Conservation (phyloP, 2,797 vertebrate species). For the Dryobates pubescens region DNA sequence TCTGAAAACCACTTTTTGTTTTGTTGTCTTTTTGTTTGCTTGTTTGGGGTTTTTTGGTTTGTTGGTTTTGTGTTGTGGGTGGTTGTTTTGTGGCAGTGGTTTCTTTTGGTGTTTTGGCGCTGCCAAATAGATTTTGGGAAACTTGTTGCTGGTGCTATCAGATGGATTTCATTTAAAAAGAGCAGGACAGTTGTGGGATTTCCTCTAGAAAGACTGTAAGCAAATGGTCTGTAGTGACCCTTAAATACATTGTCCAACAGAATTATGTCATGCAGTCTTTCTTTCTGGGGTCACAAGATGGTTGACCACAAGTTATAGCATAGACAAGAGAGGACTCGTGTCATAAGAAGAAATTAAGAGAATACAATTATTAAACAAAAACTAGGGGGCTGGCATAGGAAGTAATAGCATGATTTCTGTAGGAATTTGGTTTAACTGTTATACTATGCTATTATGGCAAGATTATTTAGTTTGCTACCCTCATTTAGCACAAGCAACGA, state of each 20-base stretch:
- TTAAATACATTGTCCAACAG: background rate
- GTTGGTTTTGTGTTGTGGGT: no score
- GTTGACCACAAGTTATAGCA: background rate
- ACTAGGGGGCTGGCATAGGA: fast-evolving
- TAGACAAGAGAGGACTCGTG: background rate
- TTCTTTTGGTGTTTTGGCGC: background rate
- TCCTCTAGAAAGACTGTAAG: background rate
- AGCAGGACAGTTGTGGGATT: background rate
- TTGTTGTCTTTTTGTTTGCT: no score
- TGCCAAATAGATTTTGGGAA: background rate
- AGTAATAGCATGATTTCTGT: background rate
- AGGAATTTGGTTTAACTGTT: background rate
- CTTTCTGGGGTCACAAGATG: background rate
- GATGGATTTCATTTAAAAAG: background rate
- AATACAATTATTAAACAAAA: background rate
- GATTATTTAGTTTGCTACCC: background rate
- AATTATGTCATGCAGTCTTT: background rate
- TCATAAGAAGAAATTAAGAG: background rate
- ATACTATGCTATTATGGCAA: no score
- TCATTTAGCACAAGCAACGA: background rate
- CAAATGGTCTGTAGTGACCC: background rate
- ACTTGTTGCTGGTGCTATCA: background rate
- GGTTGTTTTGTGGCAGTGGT: no score
- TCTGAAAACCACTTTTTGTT: background rate
- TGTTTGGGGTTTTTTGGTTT: no score